Conservation (phyloP, 2,113 vertebrate genomes). For the Scortum barcoo region DNA sequence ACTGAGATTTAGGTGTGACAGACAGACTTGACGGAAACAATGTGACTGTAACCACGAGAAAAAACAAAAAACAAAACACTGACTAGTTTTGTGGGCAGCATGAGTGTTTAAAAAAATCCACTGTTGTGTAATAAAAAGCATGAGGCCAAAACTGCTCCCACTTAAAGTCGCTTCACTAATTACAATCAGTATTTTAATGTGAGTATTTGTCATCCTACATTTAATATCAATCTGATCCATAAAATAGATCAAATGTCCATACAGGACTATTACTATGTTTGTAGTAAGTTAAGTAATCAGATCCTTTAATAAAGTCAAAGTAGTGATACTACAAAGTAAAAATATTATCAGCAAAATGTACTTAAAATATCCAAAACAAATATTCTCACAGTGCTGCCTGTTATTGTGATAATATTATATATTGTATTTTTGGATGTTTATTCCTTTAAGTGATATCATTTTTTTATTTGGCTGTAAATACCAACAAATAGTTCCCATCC, state of each 20-base stretch:
- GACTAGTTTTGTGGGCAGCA: neutral
- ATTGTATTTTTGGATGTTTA: neutral
- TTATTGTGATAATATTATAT: neutral
- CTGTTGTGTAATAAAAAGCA: slow-evolving; percentile 8
- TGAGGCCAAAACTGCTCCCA: neutral
- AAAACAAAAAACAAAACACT: neutral
- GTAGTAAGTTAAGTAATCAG: no score
- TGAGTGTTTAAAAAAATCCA: slow-evolving; percentile 14
- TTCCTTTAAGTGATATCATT: neutral
- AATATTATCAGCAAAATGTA: neutral
- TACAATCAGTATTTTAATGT: neutral
- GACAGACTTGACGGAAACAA: slow-evolving; percentile 24
- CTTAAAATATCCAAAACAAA: neutral
- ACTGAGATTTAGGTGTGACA: slow-evolving; percentile 41
- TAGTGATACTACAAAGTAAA: neutral
- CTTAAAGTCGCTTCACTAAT: neutral
- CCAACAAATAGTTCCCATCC: neutral
- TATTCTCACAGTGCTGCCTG: neutral
- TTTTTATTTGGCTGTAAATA: neutral
- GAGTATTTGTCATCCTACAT: neutral
- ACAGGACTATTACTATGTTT: neutral
- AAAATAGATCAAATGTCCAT: neutral
- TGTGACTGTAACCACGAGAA: neutral
- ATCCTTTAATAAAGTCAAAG: neutral
- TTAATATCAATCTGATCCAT: neutral